Percentiles rank a stretch among this genome's conserved stretches.
These are phyloP conservation scores for Henicopernis longicauda DNA, from an alignment of 2,113 vertebrate species.

Conservation along the genomic window DNA sequence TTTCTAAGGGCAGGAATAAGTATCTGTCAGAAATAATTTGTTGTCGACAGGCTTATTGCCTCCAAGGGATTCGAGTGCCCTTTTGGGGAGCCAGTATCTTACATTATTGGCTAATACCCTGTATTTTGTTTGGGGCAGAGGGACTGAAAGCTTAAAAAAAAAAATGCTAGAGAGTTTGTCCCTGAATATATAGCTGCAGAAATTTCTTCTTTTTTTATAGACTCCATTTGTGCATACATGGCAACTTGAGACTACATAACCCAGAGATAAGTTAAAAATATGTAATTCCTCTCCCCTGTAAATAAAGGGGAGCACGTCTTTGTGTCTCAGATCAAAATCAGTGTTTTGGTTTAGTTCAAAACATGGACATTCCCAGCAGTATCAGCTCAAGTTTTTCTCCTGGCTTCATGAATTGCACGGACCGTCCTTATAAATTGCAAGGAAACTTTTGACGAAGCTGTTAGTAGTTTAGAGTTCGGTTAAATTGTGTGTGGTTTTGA, in stretches of 20 bases:
- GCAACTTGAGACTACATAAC: neutral
- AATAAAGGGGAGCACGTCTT: neutral
- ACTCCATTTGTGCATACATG: accelerated
- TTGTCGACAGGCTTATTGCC: conserved; percentile 10
- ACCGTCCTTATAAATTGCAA: neutral
- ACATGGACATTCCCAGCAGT: neutral
- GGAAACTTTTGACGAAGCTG: conserved; percentile 1
- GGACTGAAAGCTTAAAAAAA: neutral
- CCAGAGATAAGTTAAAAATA: neutral
- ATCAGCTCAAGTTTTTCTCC: neutral
- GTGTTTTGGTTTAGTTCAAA: neutral
- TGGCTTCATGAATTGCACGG: neutral
- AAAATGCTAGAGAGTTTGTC: neutral
- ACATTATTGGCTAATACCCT: neutral
- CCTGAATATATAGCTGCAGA: neutral
- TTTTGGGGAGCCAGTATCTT: conserved; percentile 37
- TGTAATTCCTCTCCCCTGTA: neutral
- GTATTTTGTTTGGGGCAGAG: neutral
- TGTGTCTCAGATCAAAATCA: neutral
- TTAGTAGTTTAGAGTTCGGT: neutral
- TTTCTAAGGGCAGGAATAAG: conserved; percentile 19
- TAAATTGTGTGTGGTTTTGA: neutral
- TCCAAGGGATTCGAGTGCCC: conserved; percentile 11
- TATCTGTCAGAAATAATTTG: conserved; percentile 56
- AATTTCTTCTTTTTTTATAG: neutral